Base-by-base conservation (phyloP, 2,113 vertebrate species). In the Uropsilus gracilis region DNA sequence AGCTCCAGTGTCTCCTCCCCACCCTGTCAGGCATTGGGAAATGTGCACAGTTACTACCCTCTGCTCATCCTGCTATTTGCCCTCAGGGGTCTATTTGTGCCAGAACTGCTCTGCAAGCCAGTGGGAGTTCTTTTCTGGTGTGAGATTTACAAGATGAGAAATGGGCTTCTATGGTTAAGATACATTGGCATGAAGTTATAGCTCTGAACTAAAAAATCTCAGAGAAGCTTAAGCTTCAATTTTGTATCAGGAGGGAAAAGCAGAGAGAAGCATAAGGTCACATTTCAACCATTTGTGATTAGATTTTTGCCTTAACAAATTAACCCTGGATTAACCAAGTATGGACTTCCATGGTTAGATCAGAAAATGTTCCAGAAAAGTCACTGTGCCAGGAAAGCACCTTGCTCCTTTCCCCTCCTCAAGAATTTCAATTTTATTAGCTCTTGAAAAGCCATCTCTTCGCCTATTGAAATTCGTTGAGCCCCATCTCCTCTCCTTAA, bases 81-180 rank as follows among this genome's bases (percentile, higher is more conserved):
- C 94, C 39, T 64, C 59, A 30, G 76, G 80, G 63, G 57, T 71
- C 72, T 89, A n/a, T 57, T 75, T 91, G 86, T n/a, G 30, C 90
- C 94, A 89, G 61, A 83, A 95, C 34, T 16, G 39, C 57, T 95
- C 61, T 13, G 32, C 37, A 72, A 89, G 71, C 72, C 75, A 72
- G 83, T 77, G 61, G 80, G 68, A 39, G 48, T 48, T 93, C 59
- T 84, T 83, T 86, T 64, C 86, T 95, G 83, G 61, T 69, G 37
- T 10, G 24, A 59, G 26, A 71, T 81, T 93, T 92, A 61, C 91
- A 93, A 89, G 34, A 90, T 48, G 48, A 92, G 76, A 69, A 94
- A 91, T 93, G 48, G 46, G 37, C 46, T 30, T 85, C 76, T 53
- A 8, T 50, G 39, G 55, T 82, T 89, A 77, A 88, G 39, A 91